Base-by-base conservation (phyloP, 2,888 invertebrate genomes). In the Sisyra terminalis region DNA sequence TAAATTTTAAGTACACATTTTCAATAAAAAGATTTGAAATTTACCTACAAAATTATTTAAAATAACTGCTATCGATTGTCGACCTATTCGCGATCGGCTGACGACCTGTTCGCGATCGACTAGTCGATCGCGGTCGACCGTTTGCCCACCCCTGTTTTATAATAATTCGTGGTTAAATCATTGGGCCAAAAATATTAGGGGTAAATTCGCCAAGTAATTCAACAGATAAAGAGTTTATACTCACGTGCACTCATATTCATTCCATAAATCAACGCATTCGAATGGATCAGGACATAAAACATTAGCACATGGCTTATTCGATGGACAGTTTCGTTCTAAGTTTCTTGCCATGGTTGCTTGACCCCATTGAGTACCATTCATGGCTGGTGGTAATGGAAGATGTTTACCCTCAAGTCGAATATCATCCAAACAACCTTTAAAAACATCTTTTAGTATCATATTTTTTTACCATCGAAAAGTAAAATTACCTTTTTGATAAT, bases 221-320 rank as follows among this genome's bases (percentile, higher is more conserved):
- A 43, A 38, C 11, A 37, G 37, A 31, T 18, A 39, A 29, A 39
- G 29, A 38, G 16, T 35, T 42, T 46, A 52, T 59, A 82, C 89
- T 83, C 67, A 97, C 89, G 93, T 90, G 89, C 97, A 97, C 62
- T 94, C 93, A 57, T 92, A 90, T 64, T 89, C 87, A 63, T 96
- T 96, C 96, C 97, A 97, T 10, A 96, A 75, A 65, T 92, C 94
- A 49, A 89, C 85, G 65, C 93, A 96, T 56, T 89, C 89, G 61
- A 92, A 90, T 9, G 88, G 90, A 56, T 86, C 86, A 0, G 86
- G 84, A 58, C 94, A 96, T 55, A 89, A 87, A 31, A 93, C 88
- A 60, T 89, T 88, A 51, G 86, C 85, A 58, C 94, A 96, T 2
- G 93, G 93, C 57, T 92, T 89, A 55, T 93, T 89, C 3, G 93